phyloP scores from a whole-genome alignment of 2,888 invertebrate genomes.

The Mycalesis mineus region DNA sequence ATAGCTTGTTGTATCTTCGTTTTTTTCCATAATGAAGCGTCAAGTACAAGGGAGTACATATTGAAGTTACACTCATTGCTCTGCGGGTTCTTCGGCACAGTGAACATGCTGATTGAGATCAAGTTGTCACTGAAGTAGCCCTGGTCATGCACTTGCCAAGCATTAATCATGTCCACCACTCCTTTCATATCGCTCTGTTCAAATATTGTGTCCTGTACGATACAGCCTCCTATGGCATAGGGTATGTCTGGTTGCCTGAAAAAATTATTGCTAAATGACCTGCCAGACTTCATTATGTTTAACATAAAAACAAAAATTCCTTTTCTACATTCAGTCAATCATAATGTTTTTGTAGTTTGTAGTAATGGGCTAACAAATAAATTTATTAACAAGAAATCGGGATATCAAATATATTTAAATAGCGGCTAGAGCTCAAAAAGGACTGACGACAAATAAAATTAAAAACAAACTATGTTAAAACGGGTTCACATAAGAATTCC shows the following conservation, averaged over 20 bases:
- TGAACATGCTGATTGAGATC: slow-evolving; percentile 60
- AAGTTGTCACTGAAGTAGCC: slow-evolving; percentile 57
- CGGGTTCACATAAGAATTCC: too few relatives aligned
- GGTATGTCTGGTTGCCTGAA: slow-evolving; percentile 65
- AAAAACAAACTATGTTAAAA: too few relatives aligned
- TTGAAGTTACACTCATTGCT: slow-evolving; percentile 51
- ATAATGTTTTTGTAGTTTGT: too few relatives aligned
- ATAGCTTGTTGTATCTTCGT: slow-evolving; percentile 53
- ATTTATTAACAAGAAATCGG: too few relatives aligned
- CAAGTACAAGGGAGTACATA: slow-evolving; percentile 60
- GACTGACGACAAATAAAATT: too few relatives aligned
- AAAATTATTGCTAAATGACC: slow-evolving; percentile 21
- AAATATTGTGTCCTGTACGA: slow-evolving; percentile 59
- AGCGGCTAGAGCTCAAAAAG: too few relatives aligned
- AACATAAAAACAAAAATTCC: too few relatives aligned
- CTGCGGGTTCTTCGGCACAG: slow-evolving; percentile 45
- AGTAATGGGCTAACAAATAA: too few relatives aligned
- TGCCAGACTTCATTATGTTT: too few relatives aligned
- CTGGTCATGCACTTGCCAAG: slow-evolving; percentile 43
- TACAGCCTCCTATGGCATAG: slow-evolving; percentile 69
- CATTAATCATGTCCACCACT: slow-evolving; percentile 43
- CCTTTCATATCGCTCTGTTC: slow-evolving; percentile 44
- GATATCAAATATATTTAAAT: too few relatives aligned
- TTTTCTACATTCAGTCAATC: too few relatives aligned
- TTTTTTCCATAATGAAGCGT: slow-evolving; percentile 58